Evolutionary conservation across 2,888 invertebrate species (phyloP).

Genomic region (Mycalesis mineus): DNA sequence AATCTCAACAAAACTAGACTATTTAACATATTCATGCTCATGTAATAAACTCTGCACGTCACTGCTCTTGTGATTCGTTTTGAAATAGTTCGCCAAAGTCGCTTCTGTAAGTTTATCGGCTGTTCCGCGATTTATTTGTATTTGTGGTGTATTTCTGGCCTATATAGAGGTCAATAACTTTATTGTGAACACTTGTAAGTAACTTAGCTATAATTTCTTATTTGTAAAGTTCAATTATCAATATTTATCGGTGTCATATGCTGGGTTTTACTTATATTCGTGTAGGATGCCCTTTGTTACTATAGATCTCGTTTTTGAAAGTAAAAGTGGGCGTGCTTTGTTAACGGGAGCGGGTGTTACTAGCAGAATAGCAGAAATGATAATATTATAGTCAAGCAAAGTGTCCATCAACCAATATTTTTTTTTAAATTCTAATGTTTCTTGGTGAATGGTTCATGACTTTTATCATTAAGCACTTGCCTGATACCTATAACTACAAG

Average conservation of each 20-base stretch:
- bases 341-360: background rate
- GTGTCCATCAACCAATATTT: too few species aligned
- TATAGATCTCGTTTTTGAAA: conserved; percentile 13
- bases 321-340: conserved; percentile 18
- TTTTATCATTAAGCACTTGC: too few species aligned
- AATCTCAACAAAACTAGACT: background rate
- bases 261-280: background rate
- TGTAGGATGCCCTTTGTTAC: conserved; percentile 11
- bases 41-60: background rate
- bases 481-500: too few species aligned
- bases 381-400: too few species aligned
- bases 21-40: background rate
- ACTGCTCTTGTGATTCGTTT: background rate
- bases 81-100: background rate
- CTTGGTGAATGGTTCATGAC: too few species aligned
- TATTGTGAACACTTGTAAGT: conserved; percentile 35
- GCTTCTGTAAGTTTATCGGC: conserved; percentile 17
- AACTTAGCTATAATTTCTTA: conserved; percentile 2
- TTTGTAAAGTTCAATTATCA: background rate
- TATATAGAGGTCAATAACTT: conserved; percentile 56
- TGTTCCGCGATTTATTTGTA: conserved; percentile 26
- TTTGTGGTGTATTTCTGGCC: conserved; percentile 43
- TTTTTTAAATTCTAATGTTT: too few species aligned
- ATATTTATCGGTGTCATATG: background rate
- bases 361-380: background rate